A percentile compares a stretch with the other conserved stretches of the same genome.
These are phyloP conservation scores for Adela reaumurella DNA, from an alignment of 2,888 invertebrate species.

Conservation along the genomic window DNA sequence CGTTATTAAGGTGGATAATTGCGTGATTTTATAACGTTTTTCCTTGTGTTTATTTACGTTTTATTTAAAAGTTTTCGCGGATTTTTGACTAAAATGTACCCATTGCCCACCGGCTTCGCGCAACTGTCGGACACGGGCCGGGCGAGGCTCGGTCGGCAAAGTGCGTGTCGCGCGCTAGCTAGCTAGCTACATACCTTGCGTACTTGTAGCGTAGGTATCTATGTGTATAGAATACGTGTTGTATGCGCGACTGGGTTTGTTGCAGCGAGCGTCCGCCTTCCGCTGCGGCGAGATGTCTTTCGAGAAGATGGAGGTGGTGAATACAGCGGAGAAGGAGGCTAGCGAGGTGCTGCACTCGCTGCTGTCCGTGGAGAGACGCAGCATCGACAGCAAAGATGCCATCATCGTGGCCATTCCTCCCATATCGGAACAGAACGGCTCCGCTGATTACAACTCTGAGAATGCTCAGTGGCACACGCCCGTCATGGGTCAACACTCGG, in stretches of 20 bases:
- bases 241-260: slow-evolving; percentile 29
- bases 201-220: slow-evolving; percentile 8
- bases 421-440: slow-evolving; percentile 36
- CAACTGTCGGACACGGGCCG: background rate
- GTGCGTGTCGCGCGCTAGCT: slow-evolving; percentile 1
- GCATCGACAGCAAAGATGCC: slow-evolving; percentile 55
- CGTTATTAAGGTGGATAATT: slow-evolving; percentile 60
- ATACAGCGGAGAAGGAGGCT: slow-evolving; percentile 67
- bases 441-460: slow-evolving; percentile 41
- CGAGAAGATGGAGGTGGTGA: slow-evolving; percentile 61
- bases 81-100: slow-evolving; percentile 25
- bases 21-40: slow-evolving; percentile 36
- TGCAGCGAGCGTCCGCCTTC: slow-evolving; percentile 35
- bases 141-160: background rate
- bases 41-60: slow-evolving; percentile 59
- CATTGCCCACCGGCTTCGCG: background rate
- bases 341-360: slow-evolving; percentile 67
- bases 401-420: slow-evolving; percentile 45
- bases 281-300: slow-evolving; percentile 33
- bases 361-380: slow-evolving; percentile 63
- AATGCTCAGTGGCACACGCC: slow-evolving; percentile 64
- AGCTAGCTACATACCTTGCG: slow-evolving; percentile 37
- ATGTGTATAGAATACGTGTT: slow-evolving; percentile 16
- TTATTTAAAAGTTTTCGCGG: slow-evolving; percentile 54
- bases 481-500: slow-evolving; percentile 53